These are phyloP conservation scores for Sialia sialis DNA, from an alignment of 2,113 vertebrate species.

Conservation along the genomic window DNA sequence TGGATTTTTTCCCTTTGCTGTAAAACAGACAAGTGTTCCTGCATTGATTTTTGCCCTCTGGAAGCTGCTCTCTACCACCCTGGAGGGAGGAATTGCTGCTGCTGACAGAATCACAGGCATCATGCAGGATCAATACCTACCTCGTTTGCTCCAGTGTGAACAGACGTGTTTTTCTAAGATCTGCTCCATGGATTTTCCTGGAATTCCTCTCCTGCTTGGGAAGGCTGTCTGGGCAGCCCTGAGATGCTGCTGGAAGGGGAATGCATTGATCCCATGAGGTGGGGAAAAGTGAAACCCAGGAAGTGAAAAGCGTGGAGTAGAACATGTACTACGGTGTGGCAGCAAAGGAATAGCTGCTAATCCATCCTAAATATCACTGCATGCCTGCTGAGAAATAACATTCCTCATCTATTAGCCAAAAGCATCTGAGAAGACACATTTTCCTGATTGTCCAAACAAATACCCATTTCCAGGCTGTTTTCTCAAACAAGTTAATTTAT, in stretches of 20 bases:
- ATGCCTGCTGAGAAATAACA: not conserved
- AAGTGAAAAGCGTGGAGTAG: not conserved
- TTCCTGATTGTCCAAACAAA: not conserved
- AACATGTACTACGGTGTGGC: not conserved
- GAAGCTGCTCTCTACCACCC: not conserved
- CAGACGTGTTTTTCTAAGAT: not conserved
- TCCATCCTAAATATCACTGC: not conserved
- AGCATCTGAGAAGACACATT: not conserved
- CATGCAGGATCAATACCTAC: not conserved
- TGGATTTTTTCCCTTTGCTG: not conserved
- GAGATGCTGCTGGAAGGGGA: not conserved
- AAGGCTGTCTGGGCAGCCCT: not conserved
- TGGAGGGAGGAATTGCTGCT: not conserved
- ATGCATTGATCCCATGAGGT: not conserved
- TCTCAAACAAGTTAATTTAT: not conserved
- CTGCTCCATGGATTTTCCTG: not conserved
- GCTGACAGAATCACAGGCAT: not conserved
- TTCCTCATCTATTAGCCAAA: not conserved
- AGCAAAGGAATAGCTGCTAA: not conserved
- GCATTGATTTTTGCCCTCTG: not conserved
- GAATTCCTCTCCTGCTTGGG: not conserved
- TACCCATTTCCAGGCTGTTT: not conserved
- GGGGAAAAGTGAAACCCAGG: not conserved
- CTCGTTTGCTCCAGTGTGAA: not conserved
- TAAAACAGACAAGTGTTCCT: not conserved